phyloP scores from a whole-genome alignment of 2,113 vertebrate genomes.

The Actenoides hombroni region DNA sequence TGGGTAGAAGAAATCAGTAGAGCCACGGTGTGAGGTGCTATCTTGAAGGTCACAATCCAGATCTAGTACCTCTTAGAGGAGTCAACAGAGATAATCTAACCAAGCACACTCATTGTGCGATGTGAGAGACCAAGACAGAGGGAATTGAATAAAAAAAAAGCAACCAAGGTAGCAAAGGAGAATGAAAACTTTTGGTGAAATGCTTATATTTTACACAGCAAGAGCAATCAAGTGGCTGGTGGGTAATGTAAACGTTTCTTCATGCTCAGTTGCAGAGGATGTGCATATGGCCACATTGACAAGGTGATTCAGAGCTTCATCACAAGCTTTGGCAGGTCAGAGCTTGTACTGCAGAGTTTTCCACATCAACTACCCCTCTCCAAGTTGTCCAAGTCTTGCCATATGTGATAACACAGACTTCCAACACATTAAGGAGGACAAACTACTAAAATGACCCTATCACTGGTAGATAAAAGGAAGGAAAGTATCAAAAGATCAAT shows the following conservation, averaged over 20 bases:
- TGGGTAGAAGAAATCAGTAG: neutral
- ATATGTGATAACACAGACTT: neutral
- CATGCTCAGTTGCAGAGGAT: neutral
- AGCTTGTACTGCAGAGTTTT: neutral
- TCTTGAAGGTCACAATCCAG: neutral
- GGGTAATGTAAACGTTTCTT: neutral
- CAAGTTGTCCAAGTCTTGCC: rapidly evolving
- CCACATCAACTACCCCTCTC: neutral
- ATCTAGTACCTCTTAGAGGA: neutral
- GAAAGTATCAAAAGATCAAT: neutral
- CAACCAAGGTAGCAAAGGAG: neutral
- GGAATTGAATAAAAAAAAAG: neutral
- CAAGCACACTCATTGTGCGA: neutral
- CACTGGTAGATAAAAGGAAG: neutral
- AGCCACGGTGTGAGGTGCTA: neutral
- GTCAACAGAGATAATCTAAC: neutral
- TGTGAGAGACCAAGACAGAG: neutral
- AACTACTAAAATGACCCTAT: neutral
- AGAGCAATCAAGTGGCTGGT: neutral
- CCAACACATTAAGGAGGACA: neutral
- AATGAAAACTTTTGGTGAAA: neutral
- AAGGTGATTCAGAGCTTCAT: neutral
- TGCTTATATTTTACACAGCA: neutral
- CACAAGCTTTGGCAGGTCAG: neutral
- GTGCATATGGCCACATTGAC: neutral